These are phyloP conservation scores for Salmo trutta DNA, from an alignment of 2,797 vertebrate species.

Conservation along the genomic window DNA sequence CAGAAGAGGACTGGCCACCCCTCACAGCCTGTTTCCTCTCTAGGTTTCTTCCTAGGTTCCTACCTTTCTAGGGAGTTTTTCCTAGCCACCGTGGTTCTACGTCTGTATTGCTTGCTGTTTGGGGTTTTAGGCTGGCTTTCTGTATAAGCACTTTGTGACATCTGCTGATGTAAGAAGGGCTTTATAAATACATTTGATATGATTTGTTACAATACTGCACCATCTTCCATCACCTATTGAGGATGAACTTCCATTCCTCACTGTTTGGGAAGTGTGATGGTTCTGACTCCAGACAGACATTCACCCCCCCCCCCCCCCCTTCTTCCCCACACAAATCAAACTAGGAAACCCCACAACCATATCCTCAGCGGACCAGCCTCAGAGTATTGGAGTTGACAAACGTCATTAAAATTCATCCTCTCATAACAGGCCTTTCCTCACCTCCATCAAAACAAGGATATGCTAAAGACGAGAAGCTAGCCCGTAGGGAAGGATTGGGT, in stretches of 20 bases:
- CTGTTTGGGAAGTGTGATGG: neutral
- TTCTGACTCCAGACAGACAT: constrained; percentile 38
- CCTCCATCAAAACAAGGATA: constrained; percentile 59
- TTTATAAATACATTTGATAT: too few species aligned
- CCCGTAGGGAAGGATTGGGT: constrained; percentile 67
- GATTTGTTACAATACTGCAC: too few species aligned
- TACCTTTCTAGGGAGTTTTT: too few species aligned
- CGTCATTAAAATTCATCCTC: constrained; percentile 66
- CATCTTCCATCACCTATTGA: too few species aligned
- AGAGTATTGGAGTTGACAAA: constrained; percentile 68
- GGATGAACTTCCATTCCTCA: neutral
- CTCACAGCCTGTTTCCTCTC: too few species aligned
- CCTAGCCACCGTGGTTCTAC: too few species aligned
- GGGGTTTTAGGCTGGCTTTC: too few species aligned
- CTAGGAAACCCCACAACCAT: constrained; percentile 48
- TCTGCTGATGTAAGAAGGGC: too few species aligned
- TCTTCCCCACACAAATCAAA: constrained; percentile 60
- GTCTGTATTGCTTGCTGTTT: too few species aligned
- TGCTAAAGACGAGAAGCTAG: constrained; percentile 56
- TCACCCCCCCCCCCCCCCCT: constrained; percentile 12
- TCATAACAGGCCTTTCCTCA: constrained; percentile 66
- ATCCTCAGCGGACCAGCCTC: constrained; percentile 51
- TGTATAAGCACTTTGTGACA: too few species aligned
- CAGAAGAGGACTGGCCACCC: too few species aligned
- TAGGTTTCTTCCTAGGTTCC: too few species aligned